A percentile compares a stretch with the other conserved stretches of the same genome.
These are phyloP conservation scores for Drosophila eugracilis DNA, from an alignment of 1,140 invertebrate species.

Conservation along the genomic window DNA sequence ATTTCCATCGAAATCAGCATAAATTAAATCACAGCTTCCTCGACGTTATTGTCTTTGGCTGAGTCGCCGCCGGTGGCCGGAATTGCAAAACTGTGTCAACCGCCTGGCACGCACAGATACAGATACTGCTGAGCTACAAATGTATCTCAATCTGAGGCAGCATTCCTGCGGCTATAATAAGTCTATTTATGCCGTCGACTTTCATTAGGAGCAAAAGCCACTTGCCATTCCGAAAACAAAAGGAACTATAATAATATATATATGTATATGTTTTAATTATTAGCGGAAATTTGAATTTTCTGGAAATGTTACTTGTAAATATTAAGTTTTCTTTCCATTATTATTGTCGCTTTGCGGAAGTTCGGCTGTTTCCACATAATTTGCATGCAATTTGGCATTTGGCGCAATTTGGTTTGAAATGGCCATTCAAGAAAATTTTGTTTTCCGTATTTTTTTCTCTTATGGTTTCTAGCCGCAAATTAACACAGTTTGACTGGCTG, in stretches of 20 bases:
- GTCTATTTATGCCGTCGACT: constrained; percentile 62
- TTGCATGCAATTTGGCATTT: constrained; percentile 81
- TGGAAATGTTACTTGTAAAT: constrained; percentile 20
- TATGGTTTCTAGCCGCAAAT: constrained; percentile 57
- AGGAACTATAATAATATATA: constrained; percentile 1
- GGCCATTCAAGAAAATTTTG: constrained; percentile 52
- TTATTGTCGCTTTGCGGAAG: constrained; percentile 34
- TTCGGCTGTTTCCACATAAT: constrained; percentile 70
- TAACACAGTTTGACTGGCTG: constrained; percentile 73
- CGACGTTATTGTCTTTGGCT: constrained; percentile 26
- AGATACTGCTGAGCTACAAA: constrained; percentile 19
- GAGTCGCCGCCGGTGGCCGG: constrained; percentile 43
- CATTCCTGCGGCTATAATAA: constrained; percentile 73
- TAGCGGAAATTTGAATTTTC: constrained; percentile 55
- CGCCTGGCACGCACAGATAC: constrained; percentile 44
- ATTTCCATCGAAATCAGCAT: constrained; percentile 73
- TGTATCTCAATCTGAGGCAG: constrained; percentile 31
- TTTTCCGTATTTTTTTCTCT: constrained; percentile 32
- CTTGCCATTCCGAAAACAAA: constrained; percentile 1
- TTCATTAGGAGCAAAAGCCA: constrained; percentile 43
- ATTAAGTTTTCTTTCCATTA: constrained; percentile 14
- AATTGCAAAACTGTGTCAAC: constrained; percentile 62
- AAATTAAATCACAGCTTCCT: constrained; percentile 63
- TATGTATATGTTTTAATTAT: constrained; percentile 44
- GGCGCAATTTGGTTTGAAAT: constrained; percentile 74